Evolutionary conservation across 1,140 invertebrate genomes (phyloP).

Genomic region (Meloidogyne exigua): DNA sequence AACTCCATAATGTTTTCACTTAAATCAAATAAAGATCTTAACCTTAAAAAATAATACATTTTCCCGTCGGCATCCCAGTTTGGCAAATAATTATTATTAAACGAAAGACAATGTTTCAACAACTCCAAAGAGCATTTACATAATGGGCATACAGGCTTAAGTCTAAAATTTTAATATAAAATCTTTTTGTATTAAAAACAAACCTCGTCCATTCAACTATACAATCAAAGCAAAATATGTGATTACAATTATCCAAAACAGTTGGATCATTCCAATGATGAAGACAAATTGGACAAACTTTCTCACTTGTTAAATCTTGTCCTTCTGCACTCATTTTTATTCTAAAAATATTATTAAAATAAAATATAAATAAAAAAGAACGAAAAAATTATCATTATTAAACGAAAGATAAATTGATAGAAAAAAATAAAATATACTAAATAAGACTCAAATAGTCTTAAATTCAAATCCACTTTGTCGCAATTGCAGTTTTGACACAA

Average conservation of each 20-base stretch:
- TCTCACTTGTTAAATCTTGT: neutral
- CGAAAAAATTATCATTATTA: too few relatives aligned
- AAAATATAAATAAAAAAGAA: neutral
- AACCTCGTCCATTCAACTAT: constrained; percentile 36
- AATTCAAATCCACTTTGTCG: too few relatives aligned
- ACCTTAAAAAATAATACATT: constrained; percentile 10
- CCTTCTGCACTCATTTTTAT: neutral
- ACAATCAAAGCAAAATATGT: constrained; percentile 38
- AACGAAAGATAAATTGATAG: too few relatives aligned
- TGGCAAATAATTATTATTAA: constrained; percentile 7
- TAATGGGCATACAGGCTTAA: constrained; percentile 26
- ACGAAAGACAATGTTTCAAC: constrained; percentile 24
- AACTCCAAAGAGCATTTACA: constrained; percentile 26
- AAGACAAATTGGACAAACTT: constrained; percentile 30
- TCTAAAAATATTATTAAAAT: neutral
- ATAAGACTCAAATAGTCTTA: too few relatives aligned
- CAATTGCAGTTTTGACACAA: neutral
- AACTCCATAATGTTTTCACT: constrained; percentile 28
- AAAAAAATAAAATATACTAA: too few relatives aligned
- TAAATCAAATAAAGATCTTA: neutral
- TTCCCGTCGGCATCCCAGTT: constrained; percentile 21
- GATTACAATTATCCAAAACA: constrained; percentile 27
- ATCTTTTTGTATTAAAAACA: neutral
- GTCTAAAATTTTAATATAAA: neutral
- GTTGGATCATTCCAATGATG: constrained; percentile 28